phyloP scores from a whole-genome alignment of 2,888 invertebrate genomes.

The Mesorhabditis spiculigera region DNA sequence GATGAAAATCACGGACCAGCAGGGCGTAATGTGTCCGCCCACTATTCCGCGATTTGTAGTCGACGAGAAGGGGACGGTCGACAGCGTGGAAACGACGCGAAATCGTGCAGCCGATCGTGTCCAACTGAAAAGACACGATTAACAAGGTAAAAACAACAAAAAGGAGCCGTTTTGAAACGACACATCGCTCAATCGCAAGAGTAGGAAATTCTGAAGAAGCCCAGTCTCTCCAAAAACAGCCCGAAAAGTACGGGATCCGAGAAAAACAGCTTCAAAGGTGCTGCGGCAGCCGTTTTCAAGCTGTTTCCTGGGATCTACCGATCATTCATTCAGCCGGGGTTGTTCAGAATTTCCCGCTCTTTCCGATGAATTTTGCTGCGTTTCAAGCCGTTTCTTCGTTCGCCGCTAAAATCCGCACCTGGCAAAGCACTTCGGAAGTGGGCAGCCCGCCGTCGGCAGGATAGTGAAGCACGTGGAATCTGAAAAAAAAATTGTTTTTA shows the following conservation, averaged over 20 bases:
- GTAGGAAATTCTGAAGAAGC: no score
- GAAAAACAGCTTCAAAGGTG: no score
- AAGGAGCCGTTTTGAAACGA: no score
- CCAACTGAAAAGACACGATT: neutral
- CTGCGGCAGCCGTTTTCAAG: no score
- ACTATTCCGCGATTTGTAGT: slow-evolving; percentile 19
- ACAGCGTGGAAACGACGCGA: neutral
- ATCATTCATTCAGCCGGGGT: no score
- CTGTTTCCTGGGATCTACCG: no score
- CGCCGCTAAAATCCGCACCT: neutral
- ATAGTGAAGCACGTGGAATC: neutral
- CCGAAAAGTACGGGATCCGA: neutral
- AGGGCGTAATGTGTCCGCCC: slow-evolving; percentile 21
- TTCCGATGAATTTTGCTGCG: no score
- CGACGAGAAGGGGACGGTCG: slow-evolving; percentile 12
- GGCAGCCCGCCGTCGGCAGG: neutral
- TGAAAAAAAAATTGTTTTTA: neutral
- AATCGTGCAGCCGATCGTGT: neutral
- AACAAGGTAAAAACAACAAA: no score
- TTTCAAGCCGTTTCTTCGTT: no score
- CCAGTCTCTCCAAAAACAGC: no score
- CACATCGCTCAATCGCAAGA: no score
- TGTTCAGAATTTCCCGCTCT: no score
- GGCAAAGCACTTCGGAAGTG: neutral
- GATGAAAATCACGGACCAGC: neutral